Percentiles rank a stretch among this genome's conserved stretches.
These are phyloP conservation scores for Nyctereutes procyonoides DNA, from an alignment of 2,113 vertebrate species.

Conservation along the genomic window DNA sequence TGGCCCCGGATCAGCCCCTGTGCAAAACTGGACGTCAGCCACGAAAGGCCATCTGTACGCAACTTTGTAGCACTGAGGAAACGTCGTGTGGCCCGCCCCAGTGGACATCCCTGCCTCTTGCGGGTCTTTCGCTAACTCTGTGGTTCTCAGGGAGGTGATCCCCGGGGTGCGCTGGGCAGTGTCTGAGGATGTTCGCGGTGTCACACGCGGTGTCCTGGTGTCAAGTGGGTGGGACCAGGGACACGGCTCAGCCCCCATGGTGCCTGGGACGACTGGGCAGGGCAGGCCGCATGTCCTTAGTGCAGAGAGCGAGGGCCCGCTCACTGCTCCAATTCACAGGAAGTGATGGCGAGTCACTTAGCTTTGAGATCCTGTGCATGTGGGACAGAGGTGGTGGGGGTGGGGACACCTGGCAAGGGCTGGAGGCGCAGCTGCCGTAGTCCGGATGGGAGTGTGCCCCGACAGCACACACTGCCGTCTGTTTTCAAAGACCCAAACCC, in stretches of 20 bases:
- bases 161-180: accelerated
- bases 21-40: not conserved
- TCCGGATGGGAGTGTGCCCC: not conserved
- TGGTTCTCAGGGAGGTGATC: not conserved
- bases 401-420: too few species aligned
- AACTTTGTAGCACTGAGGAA: not conserved
- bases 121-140: not conserved
- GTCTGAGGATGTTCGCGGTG: not conserved
- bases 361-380: not conserved
- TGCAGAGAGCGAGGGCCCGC: too few species aligned
- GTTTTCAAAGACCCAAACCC: not conserved
- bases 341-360: not conserved
- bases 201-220: not conserved
- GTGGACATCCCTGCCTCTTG: accelerated
- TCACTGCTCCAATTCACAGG: not conserved
- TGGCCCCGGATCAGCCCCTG: not conserved
- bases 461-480: not conserved
- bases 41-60: too few species aligned
- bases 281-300: not conserved
- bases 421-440: accelerated
- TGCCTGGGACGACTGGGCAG: not conserved
- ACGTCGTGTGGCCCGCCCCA: accelerated
- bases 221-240: not conserved
- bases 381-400: not conserved
- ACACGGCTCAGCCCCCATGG: not conserved